A percentile compares a stretch with the other conserved stretches of the same genome.
phyloP scores from a whole-genome alignment of 2,888 invertebrate species.

The Dastarcus helophoroides region DNA sequence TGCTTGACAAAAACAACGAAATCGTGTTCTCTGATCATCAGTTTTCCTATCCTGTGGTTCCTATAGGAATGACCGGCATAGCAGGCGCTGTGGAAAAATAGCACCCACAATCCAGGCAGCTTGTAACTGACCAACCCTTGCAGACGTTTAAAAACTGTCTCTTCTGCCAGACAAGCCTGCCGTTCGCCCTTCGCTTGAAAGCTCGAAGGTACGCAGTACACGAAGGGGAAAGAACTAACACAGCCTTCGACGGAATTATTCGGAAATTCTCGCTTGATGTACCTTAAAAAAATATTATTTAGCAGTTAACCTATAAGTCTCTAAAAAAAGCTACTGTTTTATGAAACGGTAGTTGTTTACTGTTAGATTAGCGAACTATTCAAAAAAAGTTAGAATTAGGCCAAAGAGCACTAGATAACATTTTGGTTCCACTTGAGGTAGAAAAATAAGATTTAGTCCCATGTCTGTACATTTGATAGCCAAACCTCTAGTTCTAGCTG shows the following conservation, averaged over 20 bases:
- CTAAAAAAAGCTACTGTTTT: no score
- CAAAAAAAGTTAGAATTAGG: no score
- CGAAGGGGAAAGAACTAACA: slow-evolving; percentile 16
- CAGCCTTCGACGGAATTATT: slow-evolving; percentile 12
- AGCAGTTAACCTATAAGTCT: no score
- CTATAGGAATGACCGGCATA: slow-evolving; percentile 30
- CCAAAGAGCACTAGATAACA: no score
- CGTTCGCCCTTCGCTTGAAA: slow-evolving; percentile 26
- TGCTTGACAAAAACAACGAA: slow-evolving; percentile 30
- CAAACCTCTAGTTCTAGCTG: no score
- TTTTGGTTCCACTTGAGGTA: no score
- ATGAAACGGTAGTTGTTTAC: no score
- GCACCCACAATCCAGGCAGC: slow-evolving; percentile 26
- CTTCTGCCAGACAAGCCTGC: slow-evolving; percentile 29
- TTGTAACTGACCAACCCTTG: slow-evolving; percentile 15
- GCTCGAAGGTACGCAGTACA: slow-evolving; percentile 26
- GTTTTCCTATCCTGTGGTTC: slow-evolving; percentile 28
- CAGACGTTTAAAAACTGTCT: slow-evolving; percentile 24
- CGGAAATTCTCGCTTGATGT: slow-evolving; percentile 30
- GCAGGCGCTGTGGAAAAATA: slow-evolving; percentile 29
- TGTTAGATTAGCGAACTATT: no score
- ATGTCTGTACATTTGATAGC: no score
- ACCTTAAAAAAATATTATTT: slow-evolving; percentile 23
- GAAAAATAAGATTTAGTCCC: no score
- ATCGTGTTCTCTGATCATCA: slow-evolving; percentile 33